Percentiles rank a stretch among this genome's conserved stretches.
These are phyloP conservation scores for Octodon degus DNA, from an alignment of 2,113 vertebrate genomes.

Conservation along the genomic window DNA sequence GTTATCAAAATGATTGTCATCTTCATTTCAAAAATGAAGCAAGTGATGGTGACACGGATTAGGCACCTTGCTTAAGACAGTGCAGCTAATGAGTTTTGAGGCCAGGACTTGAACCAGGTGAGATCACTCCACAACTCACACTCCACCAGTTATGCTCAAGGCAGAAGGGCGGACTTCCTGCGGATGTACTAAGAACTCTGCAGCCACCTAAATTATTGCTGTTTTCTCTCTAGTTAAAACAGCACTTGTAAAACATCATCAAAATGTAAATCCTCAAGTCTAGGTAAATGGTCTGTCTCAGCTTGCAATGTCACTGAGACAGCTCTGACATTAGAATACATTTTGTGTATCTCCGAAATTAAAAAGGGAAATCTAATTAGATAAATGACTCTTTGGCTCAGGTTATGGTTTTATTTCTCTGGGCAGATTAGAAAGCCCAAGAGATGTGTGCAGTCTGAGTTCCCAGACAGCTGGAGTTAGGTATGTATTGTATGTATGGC, in stretches of 20 bases:
- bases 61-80: not conserved
- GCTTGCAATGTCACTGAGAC: conserved; percentile 64
- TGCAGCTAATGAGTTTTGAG: conserved; percentile 46
- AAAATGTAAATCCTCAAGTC: conserved; percentile 76
- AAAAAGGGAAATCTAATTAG: conserved; percentile 75
- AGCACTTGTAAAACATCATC: conserved; percentile 68
- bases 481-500: not conserved
- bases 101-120: conserved; percentile 49
- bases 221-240: conserved; percentile 31
- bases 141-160: not conserved
- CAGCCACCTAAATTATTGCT: conserved; percentile 61
- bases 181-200: conserved; percentile 45
- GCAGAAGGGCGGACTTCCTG: conserved; percentile 39
- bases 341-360: conserved; percentile 50
- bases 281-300: conserved; percentile 70
- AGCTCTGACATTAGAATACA: conserved; percentile 44
- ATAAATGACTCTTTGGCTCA: conserved; percentile 70
- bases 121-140: not conserved
- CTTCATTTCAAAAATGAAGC: not conserved
- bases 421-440: conserved; percentile 72
- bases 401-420: conserved; percentile 77
- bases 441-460: conserved; percentile 63
- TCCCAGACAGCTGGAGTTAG: conserved; percentile 69
- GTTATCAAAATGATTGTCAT: not conserved
- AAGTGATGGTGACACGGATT: not conserved